phyloP scores from a whole-genome alignment of 2,888 invertebrate genomes.

The Ophion slaviceki region DNA sequence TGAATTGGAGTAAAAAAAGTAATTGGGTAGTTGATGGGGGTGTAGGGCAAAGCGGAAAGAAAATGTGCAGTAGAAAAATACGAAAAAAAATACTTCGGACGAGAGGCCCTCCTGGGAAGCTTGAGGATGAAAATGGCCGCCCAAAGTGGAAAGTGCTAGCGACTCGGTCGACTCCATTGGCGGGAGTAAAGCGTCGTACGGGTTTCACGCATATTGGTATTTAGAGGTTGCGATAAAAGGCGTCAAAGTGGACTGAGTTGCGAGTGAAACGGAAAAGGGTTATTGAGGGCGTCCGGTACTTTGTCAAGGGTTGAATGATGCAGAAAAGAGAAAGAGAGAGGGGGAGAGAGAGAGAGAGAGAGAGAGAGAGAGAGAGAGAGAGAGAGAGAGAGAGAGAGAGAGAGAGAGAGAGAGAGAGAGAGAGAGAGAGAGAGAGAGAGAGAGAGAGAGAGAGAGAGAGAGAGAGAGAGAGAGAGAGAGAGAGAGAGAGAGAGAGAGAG shows the following conservation, averaged over 20 bases:
- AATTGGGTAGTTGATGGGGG: neutral
- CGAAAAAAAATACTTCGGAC: neutral
- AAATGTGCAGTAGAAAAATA: neutral
- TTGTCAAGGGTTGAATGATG: conserved; percentile 48
- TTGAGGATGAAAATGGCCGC: conserved; percentile 1
- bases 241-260: neutral
- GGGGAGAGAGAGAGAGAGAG: neutral
- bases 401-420: neutral
- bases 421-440: neutral
- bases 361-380: neutral
- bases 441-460: neutral
- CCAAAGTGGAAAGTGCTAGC: neutral
- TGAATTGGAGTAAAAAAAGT: neutral
- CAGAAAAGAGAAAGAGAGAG: too few relatives aligned
- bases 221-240: neutral
- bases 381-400: conserved; percentile 5
- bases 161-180: neutral
- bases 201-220: conserved; percentile 1
- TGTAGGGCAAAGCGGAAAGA: too few relatives aligned
- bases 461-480: neutral
- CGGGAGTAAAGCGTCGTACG: neutral
- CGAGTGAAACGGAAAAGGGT: neutral
- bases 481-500: conserved; percentile 3
- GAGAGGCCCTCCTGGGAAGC: neutral
- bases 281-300: neutral